Evolutionary conservation across 2,797 vertebrate species (phyloP).

Genomic region (Allenopithecus nigroviridis): DNA sequence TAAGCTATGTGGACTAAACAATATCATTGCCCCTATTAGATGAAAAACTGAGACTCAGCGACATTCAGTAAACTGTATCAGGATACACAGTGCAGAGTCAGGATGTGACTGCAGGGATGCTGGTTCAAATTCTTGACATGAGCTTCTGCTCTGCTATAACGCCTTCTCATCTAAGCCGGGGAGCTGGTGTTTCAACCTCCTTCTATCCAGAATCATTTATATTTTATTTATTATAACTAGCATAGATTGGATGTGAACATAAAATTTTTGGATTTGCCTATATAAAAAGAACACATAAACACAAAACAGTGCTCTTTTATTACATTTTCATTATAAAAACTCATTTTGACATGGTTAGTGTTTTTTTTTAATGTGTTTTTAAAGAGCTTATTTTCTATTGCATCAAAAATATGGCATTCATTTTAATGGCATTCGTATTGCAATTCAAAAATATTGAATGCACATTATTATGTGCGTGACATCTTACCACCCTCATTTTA

Average conservation of each 20-base stretch:
- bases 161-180: too few species aligned
- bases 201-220: not conserved
- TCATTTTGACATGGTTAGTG: not conserved
- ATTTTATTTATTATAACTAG: not conserved
- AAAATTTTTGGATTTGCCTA: not conserved
- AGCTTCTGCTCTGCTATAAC: fast-evolving
- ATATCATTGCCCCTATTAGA: not conserved
- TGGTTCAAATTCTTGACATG: too few species aligned
- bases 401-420: not conserved
- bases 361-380: not conserved
- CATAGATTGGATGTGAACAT: not conserved
- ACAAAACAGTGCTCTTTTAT: not conserved
- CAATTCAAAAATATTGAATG: not conserved
- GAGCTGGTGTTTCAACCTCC: not conserved
- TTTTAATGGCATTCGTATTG: not conserved
- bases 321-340: not conserved
- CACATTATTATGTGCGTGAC: not conserved
- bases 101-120: not conserved
- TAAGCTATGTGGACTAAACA: not conserved
- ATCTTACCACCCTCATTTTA: not conserved
- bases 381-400: not conserved
- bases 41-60: not conserved
- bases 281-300: not conserved
- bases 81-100: not conserved
- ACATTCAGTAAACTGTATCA: not conserved